phyloP scores from a whole-genome alignment of 1,140 invertebrate genomes.

The Nymphalis io region DNA sequence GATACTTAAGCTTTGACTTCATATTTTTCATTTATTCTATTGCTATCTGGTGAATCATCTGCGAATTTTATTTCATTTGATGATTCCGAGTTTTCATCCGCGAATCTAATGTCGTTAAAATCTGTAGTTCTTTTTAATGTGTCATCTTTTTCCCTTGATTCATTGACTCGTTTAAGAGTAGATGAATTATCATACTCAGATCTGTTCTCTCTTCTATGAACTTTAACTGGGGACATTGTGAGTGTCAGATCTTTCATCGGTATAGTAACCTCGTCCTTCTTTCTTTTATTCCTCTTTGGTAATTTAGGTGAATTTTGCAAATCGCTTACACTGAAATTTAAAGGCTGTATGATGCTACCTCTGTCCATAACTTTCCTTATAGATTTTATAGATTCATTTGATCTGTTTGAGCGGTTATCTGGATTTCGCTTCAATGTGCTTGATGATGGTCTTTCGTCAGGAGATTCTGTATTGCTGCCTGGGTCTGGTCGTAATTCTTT shows the following conservation, averaged over 20 bases:
- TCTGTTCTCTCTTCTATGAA: slow-evolving; percentile 64
- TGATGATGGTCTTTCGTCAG: slow-evolving; percentile 64
- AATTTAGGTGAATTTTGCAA: slow-evolving; percentile 68
- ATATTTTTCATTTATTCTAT: slow-evolving; percentile 66
- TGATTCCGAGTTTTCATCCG: slow-evolving; percentile 77
- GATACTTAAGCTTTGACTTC: slow-evolving; percentile 62
- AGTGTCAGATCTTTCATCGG: slow-evolving; percentile 73
- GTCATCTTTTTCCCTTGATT: slow-evolving; percentile 63
- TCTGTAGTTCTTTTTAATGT: slow-evolving; percentile 62
- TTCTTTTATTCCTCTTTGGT: slow-evolving; percentile 59
- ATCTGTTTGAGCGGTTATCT: slow-evolving; percentile 56
- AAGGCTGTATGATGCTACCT: slow-evolving; percentile 74
- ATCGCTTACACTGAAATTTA: slow-evolving; percentile 77
- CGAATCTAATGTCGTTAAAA: slow-evolving; percentile 73
- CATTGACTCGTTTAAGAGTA: slow-evolving; percentile 68
- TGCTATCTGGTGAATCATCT: slow-evolving; percentile 74
- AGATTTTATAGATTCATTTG: slow-evolving; percentile 70
- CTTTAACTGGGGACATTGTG: slow-evolving; percentile 61
- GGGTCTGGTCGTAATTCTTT: slow-evolving; percentile 78
- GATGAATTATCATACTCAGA: slow-evolving; percentile 63
- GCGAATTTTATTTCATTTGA: slow-evolving; percentile 77
- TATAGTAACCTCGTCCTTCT: slow-evolving; percentile 66
- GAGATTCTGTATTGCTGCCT: slow-evolving; percentile 81
- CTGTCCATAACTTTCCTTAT: slow-evolving; percentile 67
- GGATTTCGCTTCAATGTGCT: slow-evolving; percentile 53